These are phyloP conservation scores for Drosophila nigromelanica DNA, from an alignment of 1,140 invertebrate genomes.

Conservation along the genomic window DNA sequence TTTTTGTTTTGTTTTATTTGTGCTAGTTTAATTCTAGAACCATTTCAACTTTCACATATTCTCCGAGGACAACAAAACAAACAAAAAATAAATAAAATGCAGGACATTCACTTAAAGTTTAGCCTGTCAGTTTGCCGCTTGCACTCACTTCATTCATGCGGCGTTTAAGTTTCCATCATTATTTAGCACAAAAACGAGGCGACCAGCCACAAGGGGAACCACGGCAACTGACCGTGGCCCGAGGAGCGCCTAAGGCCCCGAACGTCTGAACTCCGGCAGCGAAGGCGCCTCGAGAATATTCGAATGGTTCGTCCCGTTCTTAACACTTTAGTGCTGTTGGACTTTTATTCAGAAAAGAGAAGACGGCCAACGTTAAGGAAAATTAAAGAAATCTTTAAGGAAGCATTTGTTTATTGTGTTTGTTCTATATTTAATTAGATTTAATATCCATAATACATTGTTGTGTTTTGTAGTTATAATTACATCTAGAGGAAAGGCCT, in stretches of 20 bases:
- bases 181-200: slow-evolving; percentile 76
- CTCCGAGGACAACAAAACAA: slow-evolving; percentile 69
- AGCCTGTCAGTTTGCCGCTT: slow-evolving; percentile 51
- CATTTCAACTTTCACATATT: slow-evolving; percentile 76
- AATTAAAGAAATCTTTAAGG: neutral
- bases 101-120: slow-evolving; percentile 77
- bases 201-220: slow-evolving; percentile 60
- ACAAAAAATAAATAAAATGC: slow-evolving; percentile 60
- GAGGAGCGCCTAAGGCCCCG: slow-evolving; percentile 2
- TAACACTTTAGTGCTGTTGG: slow-evolving; percentile 38
- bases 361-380: neutral
- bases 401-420: no score
- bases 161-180: slow-evolving; percentile 77
- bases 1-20: slow-evolving; percentile 27
- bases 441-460: no score
- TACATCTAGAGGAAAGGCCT: no score
- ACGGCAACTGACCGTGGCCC: slow-evolving; percentile 33
- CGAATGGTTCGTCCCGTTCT: slow-evolving; percentile 15
- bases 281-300: slow-evolving; percentile 21
- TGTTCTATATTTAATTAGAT: no score
- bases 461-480: no score
- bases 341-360: neutral
- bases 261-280: slow-evolving; percentile 24
- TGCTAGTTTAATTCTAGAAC: slow-evolving; percentile 61
- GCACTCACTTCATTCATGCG: slow-evolving; percentile 46